Base-by-base conservation (phyloP, 2,113 vertebrate genomes). In the Taurulus bubalis region DNA sequence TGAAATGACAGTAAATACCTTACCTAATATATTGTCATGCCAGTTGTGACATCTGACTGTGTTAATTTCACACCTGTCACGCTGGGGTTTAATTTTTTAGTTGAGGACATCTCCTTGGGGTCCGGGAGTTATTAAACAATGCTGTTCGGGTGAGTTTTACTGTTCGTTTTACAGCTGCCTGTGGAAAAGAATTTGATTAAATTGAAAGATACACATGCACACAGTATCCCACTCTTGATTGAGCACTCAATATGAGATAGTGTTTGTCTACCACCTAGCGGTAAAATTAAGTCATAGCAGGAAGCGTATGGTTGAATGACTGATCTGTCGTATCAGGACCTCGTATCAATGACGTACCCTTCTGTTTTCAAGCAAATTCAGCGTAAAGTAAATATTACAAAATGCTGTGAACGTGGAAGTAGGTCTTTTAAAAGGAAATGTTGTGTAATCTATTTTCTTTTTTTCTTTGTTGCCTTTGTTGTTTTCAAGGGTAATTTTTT, bases 201-300 rank as follows among this genome's bases (percentile, higher is more conserved):
- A 60, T 62, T 18, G 62, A 66, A 36, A 26, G 26, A 55, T 40
- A 4, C 14, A 4, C 14, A 53, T 6, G 8, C 15, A 58, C 22
- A n/a, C 26, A 59, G 30, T 1, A n/a, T 24, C 28, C 3, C 49
- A 12, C 0, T 26, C 7, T 47, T 14, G 8, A 26, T 0, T 18
- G 9, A 30, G 51, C 8, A 26, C 24, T 12, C 22, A 76, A 20
- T 18, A 6, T 38, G 30, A 45, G 8, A 12, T 64, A 82, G 64
- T 59, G 26, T 73, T 85, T 45, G 66, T 36, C 88, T 87, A 84
- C 75, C 90, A 84, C 82, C 92, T 93, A 80, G 77, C 88, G 92
- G 80, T 40, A 22, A 69, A 55, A 76, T 15, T 0, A 6, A 2
- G 38, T 30, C 9, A 40, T 10, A 60, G 68, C 68, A 38, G 34